Conservation (phyloP, 2,888 invertebrate species). For the Pollenia amentaria region DNA sequence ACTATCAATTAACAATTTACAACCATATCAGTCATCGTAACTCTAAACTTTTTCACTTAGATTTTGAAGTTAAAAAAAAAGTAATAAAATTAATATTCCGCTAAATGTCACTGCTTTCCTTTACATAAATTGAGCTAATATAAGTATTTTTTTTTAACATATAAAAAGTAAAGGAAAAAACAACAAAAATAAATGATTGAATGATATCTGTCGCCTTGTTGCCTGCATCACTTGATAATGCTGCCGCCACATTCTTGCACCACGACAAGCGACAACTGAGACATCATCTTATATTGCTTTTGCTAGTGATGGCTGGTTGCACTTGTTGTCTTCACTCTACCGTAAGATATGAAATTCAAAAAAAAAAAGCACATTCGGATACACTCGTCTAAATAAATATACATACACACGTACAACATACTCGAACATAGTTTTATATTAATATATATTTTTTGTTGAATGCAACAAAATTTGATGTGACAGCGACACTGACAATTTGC, state of each 20-base stretch:
- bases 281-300: conserved; percentile 72
- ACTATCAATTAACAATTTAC: conserved; percentile 16
- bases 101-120: conserved; percentile 27
- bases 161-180: conserved; percentile 14
- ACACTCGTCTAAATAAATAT: background rate
- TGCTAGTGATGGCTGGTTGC: conserved; percentile 74
- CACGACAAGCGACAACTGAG: conserved; percentile 64
- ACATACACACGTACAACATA: conserved; percentile 16
- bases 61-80: background rate
- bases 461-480: conserved; percentile 72
- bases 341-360: conserved; percentile 69
- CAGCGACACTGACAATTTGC: conserved; percentile 74
- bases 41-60: conserved; percentile 9
- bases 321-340: conserved; percentile 75
- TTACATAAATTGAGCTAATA: conserved; percentile 60
- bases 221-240: conserved; percentile 68
- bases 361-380: background rate
- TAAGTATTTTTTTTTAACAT: conserved; percentile 29
- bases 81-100: background rate
- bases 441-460: conserved; percentile 43
- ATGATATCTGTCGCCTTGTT: conserved; percentile 74
- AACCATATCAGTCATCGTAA: conserved; percentile 41
- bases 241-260: conserved; percentile 69
- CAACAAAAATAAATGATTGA: conserved; percentile 62
- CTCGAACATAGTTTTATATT: conserved; percentile 32